Base-by-base conservation (phyloP, 2,113 vertebrate genomes). In the Ursus arctos region DNA sequence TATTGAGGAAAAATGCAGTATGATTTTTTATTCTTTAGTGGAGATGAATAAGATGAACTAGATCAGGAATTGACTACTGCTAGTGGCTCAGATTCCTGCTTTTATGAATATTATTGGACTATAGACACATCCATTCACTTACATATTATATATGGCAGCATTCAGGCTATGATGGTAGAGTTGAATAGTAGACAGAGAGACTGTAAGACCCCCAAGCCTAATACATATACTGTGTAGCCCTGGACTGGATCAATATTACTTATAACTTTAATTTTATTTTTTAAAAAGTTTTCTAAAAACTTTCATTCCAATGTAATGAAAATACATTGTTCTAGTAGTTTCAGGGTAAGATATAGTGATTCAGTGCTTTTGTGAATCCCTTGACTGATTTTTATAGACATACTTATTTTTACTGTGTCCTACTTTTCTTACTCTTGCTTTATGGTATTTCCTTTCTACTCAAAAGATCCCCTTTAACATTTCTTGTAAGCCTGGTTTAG, bases 61-160 rank as follows among this genome's bases (percentile, higher is more conserved):
- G 33, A 59, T 85, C 43, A 65, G 18, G 49, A 49, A 63, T 92
- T 47, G 69, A 87, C 13, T 83, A 53, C 4, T 94, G 16, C 31
- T 51, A 43, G 18, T 83, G 21, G 28, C 24, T 84, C 14, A 74
- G 40, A 51, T 26, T 33, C 18, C 8, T 88, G 11, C 55, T 90
- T 96, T 89, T 88, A 28, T 92, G 89, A 95, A 47, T 91, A 53
- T 49, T 91, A 79, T 53, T 97, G 31, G n/a, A 81, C 11, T 24
- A 31, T 4, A 84, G 8, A 21, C 79, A 81, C 16, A 2, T 40
- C 16, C 21, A 24, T 89, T 96, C 14, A 94, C 81, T 90, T 90
- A 51, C 6, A 7, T 76, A 40, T 40, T 86, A 9, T 86, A 8
- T 85, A 6, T 82, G 47, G 15, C 16, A 40, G 14, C 11, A 55